Evolutionary conservation across 2,113 vertebrate genomes (phyloP), one percentile per base, ranked within the genome.

Genomic region (Crypturellus undulatus): DNA sequence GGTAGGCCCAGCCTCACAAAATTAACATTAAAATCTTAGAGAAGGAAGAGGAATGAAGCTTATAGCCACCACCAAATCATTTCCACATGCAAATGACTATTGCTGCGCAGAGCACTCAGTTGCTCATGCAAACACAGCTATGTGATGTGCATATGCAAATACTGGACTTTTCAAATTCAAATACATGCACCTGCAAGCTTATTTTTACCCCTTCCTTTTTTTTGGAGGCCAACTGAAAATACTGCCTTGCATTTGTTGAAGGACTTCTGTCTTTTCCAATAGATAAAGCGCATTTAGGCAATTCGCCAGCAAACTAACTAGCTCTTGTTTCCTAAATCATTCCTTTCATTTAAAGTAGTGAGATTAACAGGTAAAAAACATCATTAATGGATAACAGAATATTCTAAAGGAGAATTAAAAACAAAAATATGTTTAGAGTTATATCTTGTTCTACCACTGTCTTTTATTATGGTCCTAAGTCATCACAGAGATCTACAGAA

Each of bases 161-260:
- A 51, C 70, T 43, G 51, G 59, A 56, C 68, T 67, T 91, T 75
- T 72, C 54, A 49, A 52, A 95, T 77, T 95, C 72, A 94, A 75
- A 77, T 22, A 43, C 19, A 34, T 8, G 28, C 67, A 93, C 54
- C 54, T 91, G 90, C 26, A 38, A 77, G 54, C 45, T 56, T 51
- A 49, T 49, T 49, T 49, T 49, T 49, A 49, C 21, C 49, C 49
- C 21, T 28, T 25, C 40, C 10, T 5, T 60, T 62, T 54, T 76
- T 82, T 68, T 28, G 32, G 89, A 75, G 69, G 72, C 77, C 80
- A 84, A 58, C 17, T 88, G 71, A 86, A 92, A 95, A 89, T 36
- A 72, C n/a, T 40, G 42, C 1, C 65, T 64, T 45, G 18, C 54
- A 63, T 78, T 88, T 88, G 49, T 32, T 69, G 19, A 60, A 88